Evolutionary conservation across 1,140 invertebrate genomes (phyloP).

Genomic region (Nebria ingens): DNA sequence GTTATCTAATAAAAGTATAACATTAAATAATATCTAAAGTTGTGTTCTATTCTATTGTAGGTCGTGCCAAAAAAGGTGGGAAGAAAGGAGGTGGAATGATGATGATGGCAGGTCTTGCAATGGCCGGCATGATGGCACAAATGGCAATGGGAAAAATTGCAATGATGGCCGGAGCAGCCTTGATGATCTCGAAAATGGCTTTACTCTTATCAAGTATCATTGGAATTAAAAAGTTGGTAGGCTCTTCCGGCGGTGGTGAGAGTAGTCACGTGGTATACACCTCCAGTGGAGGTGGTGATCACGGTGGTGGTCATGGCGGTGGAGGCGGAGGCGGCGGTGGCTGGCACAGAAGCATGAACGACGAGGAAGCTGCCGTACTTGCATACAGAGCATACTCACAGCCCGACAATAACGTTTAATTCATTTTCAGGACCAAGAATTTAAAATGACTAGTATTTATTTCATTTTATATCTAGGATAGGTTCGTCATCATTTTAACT

Average conservation of each 20-base stretch:
- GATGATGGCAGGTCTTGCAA: slow-evolving; percentile 51
- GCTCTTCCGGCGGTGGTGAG: slow-evolving; percentile 40
- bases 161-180: slow-evolving; percentile 51
- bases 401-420: background rate
- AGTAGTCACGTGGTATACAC: slow-evolving; percentile 47
- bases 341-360: slow-evolving; percentile 42
- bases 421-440: background rate
- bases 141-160: slow-evolving; percentile 57
- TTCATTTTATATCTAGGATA: too few species aligned
- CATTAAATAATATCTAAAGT: too few species aligned
- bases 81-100: slow-evolving; percentile 39
- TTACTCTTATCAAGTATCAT: slow-evolving; percentile 52
- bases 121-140: slow-evolving; percentile 53
- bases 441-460: too few species aligned
- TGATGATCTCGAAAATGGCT: slow-evolving; percentile 56
- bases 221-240: slow-evolving; percentile 49
- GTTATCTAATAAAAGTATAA: too few species aligned
- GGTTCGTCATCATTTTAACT: too few species aligned
- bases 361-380: slow-evolving; percentile 19
- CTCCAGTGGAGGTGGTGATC: slow-evolving; percentile 30
- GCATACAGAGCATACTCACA: slow-evolving; percentile 10
- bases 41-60: too few species aligned
- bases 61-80: slow-evolving; percentile 37
- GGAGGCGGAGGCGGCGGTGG: slow-evolving; percentile 30
- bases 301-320: slow-evolving; percentile 29